These are phyloP conservation scores for Palaemon carinicauda DNA, from an alignment of 1,140 invertebrate genomes.

Conservation along the genomic window DNA sequence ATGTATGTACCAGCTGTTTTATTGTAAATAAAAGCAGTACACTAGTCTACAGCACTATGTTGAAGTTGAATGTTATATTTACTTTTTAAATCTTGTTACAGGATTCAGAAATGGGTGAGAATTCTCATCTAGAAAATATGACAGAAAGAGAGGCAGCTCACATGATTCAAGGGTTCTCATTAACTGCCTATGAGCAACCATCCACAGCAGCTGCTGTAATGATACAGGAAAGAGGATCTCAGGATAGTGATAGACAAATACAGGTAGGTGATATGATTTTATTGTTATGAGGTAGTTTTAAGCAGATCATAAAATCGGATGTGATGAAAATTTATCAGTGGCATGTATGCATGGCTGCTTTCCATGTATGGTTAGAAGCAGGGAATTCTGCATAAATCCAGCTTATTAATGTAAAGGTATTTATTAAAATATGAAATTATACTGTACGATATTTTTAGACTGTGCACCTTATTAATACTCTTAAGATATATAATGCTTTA, in stretches of 20 bases:
- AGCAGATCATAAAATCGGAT: no score
- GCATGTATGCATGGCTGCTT: background rate
- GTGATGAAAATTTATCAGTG: no score
- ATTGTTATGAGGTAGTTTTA: background rate
- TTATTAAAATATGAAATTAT: no score
- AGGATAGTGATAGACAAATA: constrained; percentile 31
- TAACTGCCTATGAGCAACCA: background rate
- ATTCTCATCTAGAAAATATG: constrained; percentile 34
- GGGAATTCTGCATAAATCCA: background rate
- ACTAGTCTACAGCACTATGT: no score
- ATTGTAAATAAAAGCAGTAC: background rate
- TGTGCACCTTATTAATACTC: no score
- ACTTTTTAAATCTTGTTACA: background rate
- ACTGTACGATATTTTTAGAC: no score
- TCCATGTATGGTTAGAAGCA: background rate
- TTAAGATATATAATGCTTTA: background rate
- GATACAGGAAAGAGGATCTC: constrained; percentile 20
- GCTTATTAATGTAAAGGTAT: no score
- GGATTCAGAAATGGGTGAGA: constrained; percentile 24
- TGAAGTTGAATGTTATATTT: background rate
- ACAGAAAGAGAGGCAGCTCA: constrained; percentile 32
- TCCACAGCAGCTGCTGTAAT: constrained; percentile 7
- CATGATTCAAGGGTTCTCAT: constrained; percentile 8
- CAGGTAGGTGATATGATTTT: background rate
- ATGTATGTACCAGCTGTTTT: background rate